Base-by-base conservation (phyloP, 2,113 vertebrate species). In the Galbula dea region DNA sequence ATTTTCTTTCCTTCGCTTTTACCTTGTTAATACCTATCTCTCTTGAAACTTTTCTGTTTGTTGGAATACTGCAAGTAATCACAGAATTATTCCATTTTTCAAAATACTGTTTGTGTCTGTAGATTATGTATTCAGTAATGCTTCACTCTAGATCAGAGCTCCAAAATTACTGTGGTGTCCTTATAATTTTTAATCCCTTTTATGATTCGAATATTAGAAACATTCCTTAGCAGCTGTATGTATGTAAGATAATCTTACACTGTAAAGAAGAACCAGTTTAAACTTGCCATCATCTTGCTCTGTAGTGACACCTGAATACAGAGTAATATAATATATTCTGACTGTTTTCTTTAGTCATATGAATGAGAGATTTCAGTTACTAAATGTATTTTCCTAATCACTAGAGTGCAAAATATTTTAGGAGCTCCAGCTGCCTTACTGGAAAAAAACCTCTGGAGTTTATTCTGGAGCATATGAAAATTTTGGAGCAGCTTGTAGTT, bases 381-480 rank as follows among this genome's bases (percentile, higher is more conserved):
- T 76, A 77, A 83, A 88, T 91, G 26, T 61, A 37, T 89, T 93
- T 89, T 90, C 82, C 80, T 91, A 92, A 55, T 65, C 65, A 69
- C 52, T 66, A 51, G 51, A 91, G 76, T 84, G 83, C 46, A 77
- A 94, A 88, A 45, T 94, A 86, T 95, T 96, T 96, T 92, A 94
- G 91, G 76, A 84, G 41, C 88, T 93, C 89, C 81, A 94, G 36
- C 51, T 93, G 80, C 58, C 95, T 89, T 73, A 57, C 91, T 96
- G 91, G 92, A 94, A 97, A 97, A 94, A 93, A 73, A 45, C 2
- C 32, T 85, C 81, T 94, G 37, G 77, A 81, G 78, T 88, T 96
- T 94, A 55, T 74, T 96, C 93, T 91, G 90, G 93, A 97, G 83
- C 86, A 93, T 68, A 88, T 91, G 76, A 91, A 90, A 90, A 78